Percentiles rank a stretch among this genome's conserved stretches.
Evolutionary conservation across 2,888 invertebrate genomes (phyloP).

Genomic region (Xestobium rufovillosum): DNA sequence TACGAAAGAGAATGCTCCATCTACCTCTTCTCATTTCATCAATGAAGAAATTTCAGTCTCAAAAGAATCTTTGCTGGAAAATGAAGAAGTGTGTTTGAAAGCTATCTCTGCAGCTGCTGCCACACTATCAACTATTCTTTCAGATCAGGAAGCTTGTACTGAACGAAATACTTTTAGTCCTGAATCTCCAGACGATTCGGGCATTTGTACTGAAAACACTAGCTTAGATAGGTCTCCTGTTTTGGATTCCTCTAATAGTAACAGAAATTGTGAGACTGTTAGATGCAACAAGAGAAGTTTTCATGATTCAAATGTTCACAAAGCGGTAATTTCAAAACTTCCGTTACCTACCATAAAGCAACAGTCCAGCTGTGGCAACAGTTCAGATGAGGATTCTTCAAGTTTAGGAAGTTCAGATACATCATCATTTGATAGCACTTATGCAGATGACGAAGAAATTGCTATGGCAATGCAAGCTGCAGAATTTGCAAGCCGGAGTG

Average conservation of each 20-base stretch:
- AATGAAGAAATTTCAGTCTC: slow-evolving; percentile 17
- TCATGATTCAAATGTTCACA: too few species aligned
- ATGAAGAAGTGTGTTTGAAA: slow-evolving; percentile 39
- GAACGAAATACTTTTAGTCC: slow-evolving; percentile 29
- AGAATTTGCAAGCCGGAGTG: slow-evolving; percentile 69
- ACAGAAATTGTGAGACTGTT: slow-evolving; percentile 9
- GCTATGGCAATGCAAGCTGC: slow-evolving; percentile 80
- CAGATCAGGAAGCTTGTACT: slow-evolving; percentile 40
- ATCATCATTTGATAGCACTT: slow-evolving; percentile 68
- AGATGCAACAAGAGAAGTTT: slow-evolving; percentile 16
- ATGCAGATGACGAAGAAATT: slow-evolving; percentile 80
- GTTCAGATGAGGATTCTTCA: slow-evolving; percentile 31
- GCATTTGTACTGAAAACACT: slow-evolving; percentile 67
- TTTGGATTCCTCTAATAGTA: slow-evolving; percentile 43
- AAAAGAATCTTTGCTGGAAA: too few species aligned
- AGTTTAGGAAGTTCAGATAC: slow-evolving; percentile 47
- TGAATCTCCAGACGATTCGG: slow-evolving; percentile 53
- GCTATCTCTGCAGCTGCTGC: slow-evolving; percentile 59
- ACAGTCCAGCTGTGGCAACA: slow-evolving; percentile 19
- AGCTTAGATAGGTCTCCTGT: slow-evolving; percentile 60
- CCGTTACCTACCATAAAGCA: slow-evolving; percentile 4
- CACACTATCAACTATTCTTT: slow-evolving; percentile 52
- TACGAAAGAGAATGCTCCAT: too few species aligned
- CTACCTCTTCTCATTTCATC: slow-evolving; percentile 18
- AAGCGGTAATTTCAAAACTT: not conserved